A percentile compares a stretch with the other conserved stretches of the same genome.
These are phyloP conservation scores for Trichonephila clavata DNA, from an alignment of 1,140 invertebrate genomes.

Conservation along the genomic window DNA sequence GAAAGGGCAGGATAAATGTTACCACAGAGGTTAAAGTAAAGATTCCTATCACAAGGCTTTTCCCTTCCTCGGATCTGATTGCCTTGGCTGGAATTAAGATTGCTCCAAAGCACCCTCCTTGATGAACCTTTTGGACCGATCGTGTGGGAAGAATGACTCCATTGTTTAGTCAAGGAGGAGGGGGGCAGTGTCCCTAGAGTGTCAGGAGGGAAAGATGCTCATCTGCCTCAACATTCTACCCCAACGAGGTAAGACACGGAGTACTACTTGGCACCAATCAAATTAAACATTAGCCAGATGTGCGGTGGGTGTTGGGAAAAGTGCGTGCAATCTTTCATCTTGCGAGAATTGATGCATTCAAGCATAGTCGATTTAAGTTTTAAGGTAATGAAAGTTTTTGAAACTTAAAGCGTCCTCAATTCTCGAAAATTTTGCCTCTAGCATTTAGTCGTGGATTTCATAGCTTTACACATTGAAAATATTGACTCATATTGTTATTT, in stretches of 20 bases:
- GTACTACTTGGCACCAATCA: constrained; percentile 58
- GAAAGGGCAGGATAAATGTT: constrained; percentile 66
- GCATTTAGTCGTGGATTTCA: too few species aligned
- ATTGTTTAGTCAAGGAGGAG: constrained; percentile 71
- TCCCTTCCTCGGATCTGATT: constrained; percentile 59
- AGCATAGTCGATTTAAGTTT: background rate
- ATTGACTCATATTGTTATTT: too few species aligned
- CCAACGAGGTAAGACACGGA: constrained; percentile 53
- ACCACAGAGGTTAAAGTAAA: constrained; percentile 52
- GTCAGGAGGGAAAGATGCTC: constrained; percentile 54
- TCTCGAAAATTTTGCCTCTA: background rate
- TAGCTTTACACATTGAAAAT: too few species aligned
- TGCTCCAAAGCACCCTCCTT: constrained; percentile 61
- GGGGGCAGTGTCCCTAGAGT: constrained; percentile 25
- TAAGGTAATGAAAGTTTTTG: background rate
- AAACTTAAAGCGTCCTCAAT: background rate
- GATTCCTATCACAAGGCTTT: background rate
- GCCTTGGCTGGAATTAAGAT: constrained; percentile 69
- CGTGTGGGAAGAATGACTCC: constrained; percentile 58
- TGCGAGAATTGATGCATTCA: background rate
- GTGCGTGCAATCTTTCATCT: background rate
- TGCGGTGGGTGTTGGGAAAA: background rate
- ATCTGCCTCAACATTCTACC: constrained; percentile 55
- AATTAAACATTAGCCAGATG: constrained; percentile 67
- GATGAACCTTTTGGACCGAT: constrained; percentile 65